Percentiles rank a stretch among this genome's conserved stretches.
Conservation (phyloP, 2,888 invertebrate genomes). For the Lapara coniferarum region DNA sequence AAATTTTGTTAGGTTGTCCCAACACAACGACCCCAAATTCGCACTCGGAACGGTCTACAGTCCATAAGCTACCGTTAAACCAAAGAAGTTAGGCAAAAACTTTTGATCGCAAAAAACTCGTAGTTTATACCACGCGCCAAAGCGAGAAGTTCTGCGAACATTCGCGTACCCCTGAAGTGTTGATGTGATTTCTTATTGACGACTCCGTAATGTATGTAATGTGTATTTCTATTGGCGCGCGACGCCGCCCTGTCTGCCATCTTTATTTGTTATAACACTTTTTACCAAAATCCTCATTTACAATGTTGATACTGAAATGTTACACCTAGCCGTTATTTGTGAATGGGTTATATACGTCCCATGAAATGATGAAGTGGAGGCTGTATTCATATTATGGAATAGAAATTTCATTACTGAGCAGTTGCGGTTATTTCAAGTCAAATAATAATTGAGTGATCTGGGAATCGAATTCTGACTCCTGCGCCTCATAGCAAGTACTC, state of each 20-base stretch:
- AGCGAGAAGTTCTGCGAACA: slow-evolving; percentile 44
- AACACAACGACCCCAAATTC: too few species aligned
- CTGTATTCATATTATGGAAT: too few species aligned
- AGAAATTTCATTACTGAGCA: too few species aligned
- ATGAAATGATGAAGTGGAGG: too few species aligned
- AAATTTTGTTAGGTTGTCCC: too few species aligned
- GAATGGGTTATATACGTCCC: too few species aligned
- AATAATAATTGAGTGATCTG: too few species aligned
- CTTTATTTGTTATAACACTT: slow-evolving; percentile 19
- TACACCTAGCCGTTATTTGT: neutral
- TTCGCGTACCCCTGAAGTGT: slow-evolving; percentile 46
- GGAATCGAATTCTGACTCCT: too few species aligned
- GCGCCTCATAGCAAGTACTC: too few species aligned
- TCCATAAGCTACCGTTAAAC: neutral
- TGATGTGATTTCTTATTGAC: slow-evolving; percentile 60
- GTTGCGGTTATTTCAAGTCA: too few species aligned
- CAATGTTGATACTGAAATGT: neutral
- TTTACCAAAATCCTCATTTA: slow-evolving; percentile 18
- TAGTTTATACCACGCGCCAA: slow-evolving; percentile 34
- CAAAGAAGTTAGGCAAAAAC: neutral
- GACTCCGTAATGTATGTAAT: slow-evolving; percentile 49
- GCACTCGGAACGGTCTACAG: too few species aligned
- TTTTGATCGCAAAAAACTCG: neutral
- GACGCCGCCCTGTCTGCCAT: slow-evolving; percentile 47
- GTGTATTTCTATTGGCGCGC: slow-evolving; percentile 46